Evolutionary conservation across 23 tunicate genomes (phyloP).

Genomic region (Styela clava): DNA sequence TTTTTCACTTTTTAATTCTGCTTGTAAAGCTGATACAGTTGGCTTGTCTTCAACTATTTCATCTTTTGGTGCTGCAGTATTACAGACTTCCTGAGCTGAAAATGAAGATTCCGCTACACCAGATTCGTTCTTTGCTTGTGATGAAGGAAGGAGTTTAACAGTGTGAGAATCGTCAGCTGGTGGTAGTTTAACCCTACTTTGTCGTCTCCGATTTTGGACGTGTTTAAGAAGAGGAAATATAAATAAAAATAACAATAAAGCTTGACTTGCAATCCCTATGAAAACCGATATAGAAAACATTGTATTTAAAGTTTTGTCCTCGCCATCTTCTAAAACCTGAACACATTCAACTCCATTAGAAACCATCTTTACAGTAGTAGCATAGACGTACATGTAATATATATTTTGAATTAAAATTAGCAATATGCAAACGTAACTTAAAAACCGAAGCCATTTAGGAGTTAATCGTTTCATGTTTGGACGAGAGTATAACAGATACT

Average conservation of each 20-base stretch:
- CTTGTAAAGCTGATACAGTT: background rate
- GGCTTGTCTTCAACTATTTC: background rate
- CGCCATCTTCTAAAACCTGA: background rate
- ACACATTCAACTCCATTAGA: background rate
- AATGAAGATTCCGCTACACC: background rate
- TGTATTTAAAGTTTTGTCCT: background rate
- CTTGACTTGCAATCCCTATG: background rate
- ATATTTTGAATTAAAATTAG: background rate
- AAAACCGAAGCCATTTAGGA: background rate
- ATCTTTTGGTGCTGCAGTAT: background rate
- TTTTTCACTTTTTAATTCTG: background rate
- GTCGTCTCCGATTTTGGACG: background rate
- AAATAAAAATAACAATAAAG: no score
- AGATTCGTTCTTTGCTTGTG: background rate
- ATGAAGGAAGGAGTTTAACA: background rate
- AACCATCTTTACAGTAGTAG: background rate
- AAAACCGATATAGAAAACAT: background rate
- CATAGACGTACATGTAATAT: background rate
- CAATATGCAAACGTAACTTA: background rate
- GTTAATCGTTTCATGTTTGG: background rate
- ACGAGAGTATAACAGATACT: background rate
- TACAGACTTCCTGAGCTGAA: background rate
- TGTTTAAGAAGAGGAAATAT: background rate
- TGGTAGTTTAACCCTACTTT: background rate
- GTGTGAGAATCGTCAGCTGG: background rate